A percentile compares a stretch with the other conserved stretches of the same genome.
phyloP scores from a whole-genome alignment of 2,113 vertebrate species.

The Semnornis frantzii region DNA sequence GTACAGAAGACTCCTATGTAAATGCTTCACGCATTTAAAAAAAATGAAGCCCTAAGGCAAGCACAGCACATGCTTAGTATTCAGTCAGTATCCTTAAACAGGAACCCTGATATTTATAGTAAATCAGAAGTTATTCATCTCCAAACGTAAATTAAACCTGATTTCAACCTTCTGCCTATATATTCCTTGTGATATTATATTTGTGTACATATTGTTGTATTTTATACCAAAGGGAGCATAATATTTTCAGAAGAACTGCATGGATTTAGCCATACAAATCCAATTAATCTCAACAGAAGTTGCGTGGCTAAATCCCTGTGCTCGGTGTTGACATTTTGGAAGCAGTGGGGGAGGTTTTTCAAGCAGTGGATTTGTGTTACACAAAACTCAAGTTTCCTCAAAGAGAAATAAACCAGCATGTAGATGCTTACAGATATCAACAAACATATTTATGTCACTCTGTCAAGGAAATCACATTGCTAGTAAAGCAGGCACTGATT shows the following conservation, averaged over 20 bases:
- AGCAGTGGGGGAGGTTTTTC: constrained; percentile 58
- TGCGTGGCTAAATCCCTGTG: constrained; percentile 51
- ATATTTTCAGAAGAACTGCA: constrained; percentile 46
- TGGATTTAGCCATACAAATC: constrained; percentile 63
- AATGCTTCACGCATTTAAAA: constrained; percentile 59
- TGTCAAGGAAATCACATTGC: not conserved
- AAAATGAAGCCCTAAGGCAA: constrained; percentile 65
- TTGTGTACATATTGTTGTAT: not conserved
- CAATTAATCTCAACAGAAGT: constrained; percentile 64
- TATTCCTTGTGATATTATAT: not conserved
- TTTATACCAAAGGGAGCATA: not conserved
- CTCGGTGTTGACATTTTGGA: constrained; percentile 52
- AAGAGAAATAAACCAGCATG: constrained; percentile 5
- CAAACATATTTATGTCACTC: not conserved
- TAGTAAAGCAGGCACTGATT: not conserved
- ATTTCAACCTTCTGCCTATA: constrained; percentile 14
- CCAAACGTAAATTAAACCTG: constrained; percentile 38
- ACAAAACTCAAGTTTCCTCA: constrained; percentile 21
- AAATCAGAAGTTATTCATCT: constrained; percentile 39
- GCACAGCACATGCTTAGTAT: constrained; percentile 62
- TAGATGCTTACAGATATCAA: not conserved
- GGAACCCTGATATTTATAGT: constrained; percentile 33
- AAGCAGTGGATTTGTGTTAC: constrained; percentile 15
- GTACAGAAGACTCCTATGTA: constrained; percentile 65
- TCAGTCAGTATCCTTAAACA: constrained; percentile 55